Evolutionary conservation across 2,797 vertebrate species (phyloP).

Genomic region (Rhodeus uyekii): DNA sequence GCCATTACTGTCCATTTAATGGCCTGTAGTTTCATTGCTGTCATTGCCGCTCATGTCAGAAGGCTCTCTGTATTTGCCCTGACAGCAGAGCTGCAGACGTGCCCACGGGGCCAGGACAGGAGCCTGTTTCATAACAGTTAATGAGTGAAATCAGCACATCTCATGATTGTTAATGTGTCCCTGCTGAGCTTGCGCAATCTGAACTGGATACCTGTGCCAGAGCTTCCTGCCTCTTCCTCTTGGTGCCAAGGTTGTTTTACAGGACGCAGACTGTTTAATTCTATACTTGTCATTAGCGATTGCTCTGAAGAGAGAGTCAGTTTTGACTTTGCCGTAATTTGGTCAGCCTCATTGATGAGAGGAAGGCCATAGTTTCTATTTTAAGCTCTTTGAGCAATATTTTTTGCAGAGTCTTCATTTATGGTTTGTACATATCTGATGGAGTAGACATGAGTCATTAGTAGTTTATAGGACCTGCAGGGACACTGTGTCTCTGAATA

Average conservation of each 20-base stretch:
- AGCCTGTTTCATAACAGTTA: conserved; percentile 31
- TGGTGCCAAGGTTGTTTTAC: conserved; percentile 45
- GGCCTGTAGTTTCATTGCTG: conserved; percentile 34
- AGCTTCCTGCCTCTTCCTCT: conserved; percentile 39
- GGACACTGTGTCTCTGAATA: conserved; percentile 9
- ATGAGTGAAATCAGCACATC: conserved; percentile 48
- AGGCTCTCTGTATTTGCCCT: background rate
- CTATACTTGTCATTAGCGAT: conserved; percentile 29
- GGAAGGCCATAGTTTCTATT: background rate
- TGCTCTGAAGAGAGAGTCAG: background rate
- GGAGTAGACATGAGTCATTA: background rate
- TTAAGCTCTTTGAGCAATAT: background rate
- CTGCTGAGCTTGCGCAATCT: conserved; percentile 57
- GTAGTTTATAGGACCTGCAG: background rate
- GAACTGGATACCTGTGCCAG: conserved; percentile 46
- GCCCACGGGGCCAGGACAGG: background rate
- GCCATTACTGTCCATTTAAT: conserved; percentile 28
- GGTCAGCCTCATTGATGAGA: background rate
- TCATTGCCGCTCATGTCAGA: conserved; percentile 38
- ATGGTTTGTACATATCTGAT: background rate
- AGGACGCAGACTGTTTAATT: conserved; percentile 48
- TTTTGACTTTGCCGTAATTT: conserved; percentile 15
- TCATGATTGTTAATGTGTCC: conserved; percentile 30
- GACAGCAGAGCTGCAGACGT: conserved; percentile 32
- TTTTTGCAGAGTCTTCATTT: conserved; percentile 8